phyloP scores from a whole-genome alignment of 2,797 vertebrate genomes.

The Parauchenoglanis punctatus region DNA sequence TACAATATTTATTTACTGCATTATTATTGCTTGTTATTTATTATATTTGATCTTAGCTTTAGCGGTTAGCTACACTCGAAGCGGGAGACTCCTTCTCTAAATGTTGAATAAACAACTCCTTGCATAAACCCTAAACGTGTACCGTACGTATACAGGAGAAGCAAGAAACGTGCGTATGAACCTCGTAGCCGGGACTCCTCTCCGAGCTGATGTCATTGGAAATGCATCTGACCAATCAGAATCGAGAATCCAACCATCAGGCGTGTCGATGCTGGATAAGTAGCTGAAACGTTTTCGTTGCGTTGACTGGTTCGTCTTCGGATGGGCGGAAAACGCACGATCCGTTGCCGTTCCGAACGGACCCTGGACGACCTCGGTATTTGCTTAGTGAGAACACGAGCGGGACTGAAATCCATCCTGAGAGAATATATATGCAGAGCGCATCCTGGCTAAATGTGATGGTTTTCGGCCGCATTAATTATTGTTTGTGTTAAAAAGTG shows the following conservation, averaged over 20 bases:
- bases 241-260: not conserved
- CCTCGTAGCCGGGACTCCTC: no score
- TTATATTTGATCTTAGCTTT: not conserved
- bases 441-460: slow-evolving; percentile 1
- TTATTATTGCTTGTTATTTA: not conserved
- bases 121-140: not conserved
- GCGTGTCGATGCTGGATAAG: not conserved
- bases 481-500: slow-evolving; percentile 40
- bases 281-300: not conserved
- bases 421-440: slow-evolving; percentile 1
- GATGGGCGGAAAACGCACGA: not conserved
- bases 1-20: not conserved
- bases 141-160: no score
- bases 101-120: no score
- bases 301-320: not conserved
- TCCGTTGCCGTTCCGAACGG: no score
- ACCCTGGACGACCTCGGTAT: not conserved
- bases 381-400: not conserved
- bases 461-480: slow-evolving; percentile 16
- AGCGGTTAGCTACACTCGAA: no score
- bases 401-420: slow-evolving; percentile 17
- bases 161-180: no score
- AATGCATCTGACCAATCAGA: not conserved
- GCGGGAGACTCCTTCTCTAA: no score
- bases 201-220: not conserved